A percentile compares a stretch with the other conserved stretches of the same genome.
Evolutionary conservation across 2,113 vertebrate species (phyloP).

Genomic region (Monopterus albus): DNA sequence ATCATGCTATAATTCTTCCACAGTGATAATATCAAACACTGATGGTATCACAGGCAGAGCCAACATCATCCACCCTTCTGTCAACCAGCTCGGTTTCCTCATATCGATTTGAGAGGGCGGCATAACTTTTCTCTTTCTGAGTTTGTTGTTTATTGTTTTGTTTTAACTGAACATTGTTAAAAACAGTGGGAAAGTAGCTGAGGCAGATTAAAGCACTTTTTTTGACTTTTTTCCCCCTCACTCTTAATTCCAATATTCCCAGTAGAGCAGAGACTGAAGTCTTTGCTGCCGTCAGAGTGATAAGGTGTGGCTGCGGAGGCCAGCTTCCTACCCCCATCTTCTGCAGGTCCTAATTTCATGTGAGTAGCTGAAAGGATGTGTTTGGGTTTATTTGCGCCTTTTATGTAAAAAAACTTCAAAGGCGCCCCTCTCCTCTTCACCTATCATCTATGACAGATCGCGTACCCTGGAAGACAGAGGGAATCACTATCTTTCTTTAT

Average conservation of each 20-base stretch:
- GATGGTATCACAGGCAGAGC: conserved; percentile 56
- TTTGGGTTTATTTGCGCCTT: conserved; percentile 83
- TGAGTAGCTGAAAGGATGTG: conserved; percentile 83
- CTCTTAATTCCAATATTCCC: conserved; percentile 75
- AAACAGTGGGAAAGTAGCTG: conserved; percentile 72
- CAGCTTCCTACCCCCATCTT: conserved; percentile 72
- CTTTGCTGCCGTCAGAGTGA: conserved; percentile 80
- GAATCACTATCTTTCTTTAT: conserved; percentile 74
- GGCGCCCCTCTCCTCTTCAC: conserved; percentile 74
- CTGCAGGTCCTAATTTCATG: conserved; percentile 79
- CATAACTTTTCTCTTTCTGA: conserved; percentile 64
- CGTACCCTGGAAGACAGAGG: conserved; percentile 72
- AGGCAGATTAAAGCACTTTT: conserved; percentile 80
- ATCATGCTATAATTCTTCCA: conserved; percentile 51
- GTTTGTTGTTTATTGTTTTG: conserved; percentile 71
- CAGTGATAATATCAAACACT: conserved; percentile 65
- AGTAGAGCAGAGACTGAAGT: conserved; percentile 68
- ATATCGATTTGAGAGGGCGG: conserved; percentile 63
- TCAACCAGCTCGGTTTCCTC: conserved; percentile 62
- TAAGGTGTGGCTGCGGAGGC: conserved; percentile 84
- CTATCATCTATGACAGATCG: conserved; percentile 82
- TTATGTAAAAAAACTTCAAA: conserved; percentile 86
- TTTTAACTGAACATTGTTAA: conserved; percentile 68
- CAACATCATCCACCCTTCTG: conserved; percentile 59
- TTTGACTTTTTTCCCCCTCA: conserved; percentile 32